These are phyloP conservation scores for Esox masquinongy DNA, from an alignment of 2,797 vertebrate species.

Conservation along the genomic window DNA sequence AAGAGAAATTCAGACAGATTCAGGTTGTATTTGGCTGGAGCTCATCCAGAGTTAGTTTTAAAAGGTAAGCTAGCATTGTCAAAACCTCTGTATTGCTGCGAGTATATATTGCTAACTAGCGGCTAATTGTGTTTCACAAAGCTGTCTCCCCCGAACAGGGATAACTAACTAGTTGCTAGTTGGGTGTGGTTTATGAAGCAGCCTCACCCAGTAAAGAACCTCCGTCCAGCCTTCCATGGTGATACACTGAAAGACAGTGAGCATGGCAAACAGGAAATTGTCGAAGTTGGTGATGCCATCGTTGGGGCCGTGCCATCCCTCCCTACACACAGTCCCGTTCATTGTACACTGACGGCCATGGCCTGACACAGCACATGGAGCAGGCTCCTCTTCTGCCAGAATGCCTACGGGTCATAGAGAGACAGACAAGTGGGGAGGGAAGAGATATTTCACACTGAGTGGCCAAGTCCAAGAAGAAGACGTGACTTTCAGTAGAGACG, in stretches of 20 bases:
- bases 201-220: slow-evolving; percentile 95
- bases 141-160: not conserved
- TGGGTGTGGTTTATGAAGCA: not conserved
- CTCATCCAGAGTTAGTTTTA: not conserved
- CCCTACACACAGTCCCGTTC: slow-evolving; percentile 88
- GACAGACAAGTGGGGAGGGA: not conserved
- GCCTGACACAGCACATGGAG: slow-evolving; percentile 92
- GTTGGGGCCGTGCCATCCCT: slow-evolving; percentile 95
- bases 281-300: slow-evolving; percentile 99
- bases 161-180: not conserved
- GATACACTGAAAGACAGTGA: slow-evolving; percentile 98
- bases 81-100: not conserved
- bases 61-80: not conserved
- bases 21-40: not conserved
- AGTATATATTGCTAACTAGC: not conserved
- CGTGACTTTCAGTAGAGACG: not conserved
- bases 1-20: not conserved
- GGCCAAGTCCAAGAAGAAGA: not conserved
- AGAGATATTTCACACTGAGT: not conserved
- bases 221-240: slow-evolving; percentile 99
- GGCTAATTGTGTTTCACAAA: no score
- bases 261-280: slow-evolving; percentile 98
- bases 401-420: slow-evolving; percentile 70
- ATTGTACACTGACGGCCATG: slow-evolving; percentile 88
- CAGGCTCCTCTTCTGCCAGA: slow-evolving; percentile 89